Evolutionary conservation across 2,888 invertebrate genomes (phyloP).

Genomic region (Drosophila birchii): DNA sequence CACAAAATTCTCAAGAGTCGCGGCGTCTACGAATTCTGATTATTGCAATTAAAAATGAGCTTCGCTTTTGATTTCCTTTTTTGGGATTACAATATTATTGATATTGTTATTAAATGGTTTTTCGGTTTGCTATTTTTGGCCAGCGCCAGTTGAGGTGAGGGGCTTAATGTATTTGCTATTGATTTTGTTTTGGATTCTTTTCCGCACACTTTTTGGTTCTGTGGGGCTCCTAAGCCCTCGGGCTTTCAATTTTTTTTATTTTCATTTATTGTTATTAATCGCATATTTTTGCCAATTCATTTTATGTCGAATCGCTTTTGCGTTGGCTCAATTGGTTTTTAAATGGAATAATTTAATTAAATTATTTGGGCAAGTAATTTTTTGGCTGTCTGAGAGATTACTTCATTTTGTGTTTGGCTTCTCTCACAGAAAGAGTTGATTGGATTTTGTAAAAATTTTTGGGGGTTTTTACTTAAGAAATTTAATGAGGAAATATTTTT

Average conservation of each 20-base stretch:
- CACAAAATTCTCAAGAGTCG: conserved; percentile 51
- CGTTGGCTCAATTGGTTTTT: conserved; percentile 35
- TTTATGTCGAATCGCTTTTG: conserved; percentile 23
- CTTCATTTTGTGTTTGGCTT: conserved; percentile 21
- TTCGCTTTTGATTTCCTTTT: conserved; percentile 36
- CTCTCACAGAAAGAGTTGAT: neutral
- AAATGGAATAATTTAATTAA: conserved; percentile 46
- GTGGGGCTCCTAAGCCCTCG: conserved; percentile 44
- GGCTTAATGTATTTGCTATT: conserved; percentile 28
- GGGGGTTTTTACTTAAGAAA: neutral
- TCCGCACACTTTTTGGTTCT: conserved; percentile 32
- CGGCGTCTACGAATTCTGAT: conserved; percentile 64
- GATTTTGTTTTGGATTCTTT: conserved; percentile 14
- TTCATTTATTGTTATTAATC: conserved; percentile 30
- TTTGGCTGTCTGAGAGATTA: conserved; percentile 17
- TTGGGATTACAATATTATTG: conserved; percentile 50
- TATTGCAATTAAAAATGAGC: conserved; percentile 72
- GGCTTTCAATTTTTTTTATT: conserved; percentile 6
- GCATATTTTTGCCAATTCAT: conserved; percentile 42
- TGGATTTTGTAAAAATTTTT: neutral
- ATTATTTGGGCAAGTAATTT: conserved; percentile 34
- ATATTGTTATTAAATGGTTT: conserved; percentile 49
- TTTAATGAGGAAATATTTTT: neutral
- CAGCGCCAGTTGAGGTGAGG: conserved; percentile 22
- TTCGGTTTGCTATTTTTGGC: conserved; percentile 42